phyloP scores from a whole-genome alignment of 2,113 vertebrate species.

The Bagarius yarrelli region DNA sequence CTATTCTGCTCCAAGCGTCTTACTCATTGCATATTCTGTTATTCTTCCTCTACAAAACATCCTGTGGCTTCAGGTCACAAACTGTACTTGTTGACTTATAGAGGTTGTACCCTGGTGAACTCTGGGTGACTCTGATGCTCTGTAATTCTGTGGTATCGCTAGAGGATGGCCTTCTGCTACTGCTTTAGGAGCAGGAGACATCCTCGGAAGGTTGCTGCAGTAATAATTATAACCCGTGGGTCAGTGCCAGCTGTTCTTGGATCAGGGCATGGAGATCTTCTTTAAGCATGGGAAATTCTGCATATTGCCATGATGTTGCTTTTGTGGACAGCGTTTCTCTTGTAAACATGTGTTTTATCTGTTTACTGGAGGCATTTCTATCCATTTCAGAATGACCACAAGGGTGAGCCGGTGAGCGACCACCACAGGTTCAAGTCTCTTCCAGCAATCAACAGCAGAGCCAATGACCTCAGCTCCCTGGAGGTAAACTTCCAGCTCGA shows the following conservation, averaged over 20 bases:
- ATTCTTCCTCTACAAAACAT: constrained; percentile 74
- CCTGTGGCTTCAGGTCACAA: constrained; percentile 76
- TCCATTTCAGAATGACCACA: constrained; percentile 70
- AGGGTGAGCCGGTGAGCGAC: constrained; percentile 67
- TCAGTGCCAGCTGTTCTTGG: constrained; percentile 20
- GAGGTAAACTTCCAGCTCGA: constrained; percentile 64
- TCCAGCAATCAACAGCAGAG: constrained; percentile 75
- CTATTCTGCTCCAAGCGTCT: constrained; percentile 68
- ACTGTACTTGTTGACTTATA: constrained; percentile 72
- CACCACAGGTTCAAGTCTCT: constrained; percentile 75
- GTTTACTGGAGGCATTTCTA: constrained; percentile 27
- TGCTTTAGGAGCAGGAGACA: constrained; percentile 28
- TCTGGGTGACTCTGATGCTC: constrained; percentile 63
- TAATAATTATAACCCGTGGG: constrained; percentile 26
- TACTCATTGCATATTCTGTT: constrained; percentile 76
- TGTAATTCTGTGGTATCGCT: constrained; percentile 49
- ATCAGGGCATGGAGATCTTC: not conserved
- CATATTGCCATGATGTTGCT: constrained; percentile 16
- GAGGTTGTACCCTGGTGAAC: constrained; percentile 70
- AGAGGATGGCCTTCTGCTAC: constrained; percentile 37
- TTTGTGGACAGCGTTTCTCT: constrained; percentile 38
- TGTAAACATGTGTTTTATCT: constrained; percentile 14
- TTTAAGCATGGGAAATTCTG: constrained; percentile 43
- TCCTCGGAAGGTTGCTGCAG: constrained; percentile 6
- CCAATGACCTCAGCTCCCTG: constrained; percentile 71